Conservation (phyloP, 2,113 vertebrate genomes). For the Oceanodroma tethys region DNA sequence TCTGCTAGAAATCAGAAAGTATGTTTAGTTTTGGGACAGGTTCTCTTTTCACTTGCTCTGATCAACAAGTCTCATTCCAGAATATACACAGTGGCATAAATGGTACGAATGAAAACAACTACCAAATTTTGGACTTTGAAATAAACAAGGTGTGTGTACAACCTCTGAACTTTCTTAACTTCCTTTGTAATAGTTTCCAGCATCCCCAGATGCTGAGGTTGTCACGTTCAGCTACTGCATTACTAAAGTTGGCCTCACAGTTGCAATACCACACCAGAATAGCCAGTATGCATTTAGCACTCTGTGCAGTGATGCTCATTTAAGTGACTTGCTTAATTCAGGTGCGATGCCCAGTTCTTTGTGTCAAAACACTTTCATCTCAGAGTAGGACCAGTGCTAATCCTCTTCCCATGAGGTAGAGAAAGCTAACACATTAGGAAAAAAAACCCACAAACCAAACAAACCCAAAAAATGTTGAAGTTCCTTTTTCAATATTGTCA, state of each 20-base stretch:
- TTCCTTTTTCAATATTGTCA: neutral
- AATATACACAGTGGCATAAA: neutral
- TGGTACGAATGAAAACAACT: neutral
- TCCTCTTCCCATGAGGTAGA: neutral
- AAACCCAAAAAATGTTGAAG: neutral
- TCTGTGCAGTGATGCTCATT: neutral
- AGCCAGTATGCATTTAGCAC: neutral
- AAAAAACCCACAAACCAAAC: neutral
- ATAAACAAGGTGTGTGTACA: neutral
- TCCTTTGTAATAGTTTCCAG: neutral
- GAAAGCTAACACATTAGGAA: neutral
- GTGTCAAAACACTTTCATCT: neutral
- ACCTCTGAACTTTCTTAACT: neutral
- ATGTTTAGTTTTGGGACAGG: neutral
- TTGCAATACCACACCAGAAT: neutral
- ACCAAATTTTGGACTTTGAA: neutral
- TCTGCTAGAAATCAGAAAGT: neutral
- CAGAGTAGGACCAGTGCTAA: neutral
- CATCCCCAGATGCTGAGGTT: neutral
- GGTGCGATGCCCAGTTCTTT: neutral
- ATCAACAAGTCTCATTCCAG: neutral
- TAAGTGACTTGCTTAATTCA: neutral
- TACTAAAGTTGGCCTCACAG: neutral
- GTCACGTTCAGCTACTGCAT: neutral
- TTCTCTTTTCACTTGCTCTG: neutral